A percentile compares a stretch with the other conserved stretches of the same genome.
Evolutionary conservation across 2,113 vertebrate species (phyloP).

Genomic region (Odontesthes bonariensis): DNA sequence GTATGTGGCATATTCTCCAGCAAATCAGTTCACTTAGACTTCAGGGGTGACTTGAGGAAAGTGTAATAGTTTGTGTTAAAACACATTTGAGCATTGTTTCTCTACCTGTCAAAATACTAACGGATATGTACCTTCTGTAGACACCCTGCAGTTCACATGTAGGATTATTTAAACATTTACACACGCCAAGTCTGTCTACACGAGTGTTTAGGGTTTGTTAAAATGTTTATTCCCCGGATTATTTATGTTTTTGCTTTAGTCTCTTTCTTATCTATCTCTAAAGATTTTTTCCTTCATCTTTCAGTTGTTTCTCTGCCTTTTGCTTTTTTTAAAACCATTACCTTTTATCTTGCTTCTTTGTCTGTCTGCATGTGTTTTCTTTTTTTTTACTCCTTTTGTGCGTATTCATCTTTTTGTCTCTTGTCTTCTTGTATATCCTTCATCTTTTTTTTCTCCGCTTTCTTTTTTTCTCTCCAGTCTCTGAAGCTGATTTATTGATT

Average conservation of each 20-base stretch:
- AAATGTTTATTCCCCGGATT: constrained; percentile 36
- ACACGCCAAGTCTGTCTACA: not conserved
- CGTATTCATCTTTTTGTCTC: constrained; percentile 34
- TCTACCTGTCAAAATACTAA: not conserved
- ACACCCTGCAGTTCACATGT: not conserved
- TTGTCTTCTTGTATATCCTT: constrained; percentile 17
- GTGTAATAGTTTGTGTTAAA: no score
- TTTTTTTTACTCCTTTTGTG: constrained; percentile 1
- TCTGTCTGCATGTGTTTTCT: constrained; percentile 32
- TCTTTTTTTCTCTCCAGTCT: constrained; percentile 37
- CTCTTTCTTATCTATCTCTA: constrained; percentile 49
- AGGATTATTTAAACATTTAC: not conserved
- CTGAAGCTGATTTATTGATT: constrained; percentile 69
- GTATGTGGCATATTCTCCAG: no score
- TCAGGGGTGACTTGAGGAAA: no score
- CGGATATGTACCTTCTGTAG: not conserved
- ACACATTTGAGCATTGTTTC: not conserved
- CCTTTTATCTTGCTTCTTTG: constrained; percentile 56
- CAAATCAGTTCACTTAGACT: no score
- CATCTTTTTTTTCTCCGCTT: constrained; percentile 13
- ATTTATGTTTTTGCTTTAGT: constrained; percentile 30
- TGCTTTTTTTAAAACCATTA: constrained; percentile 40
- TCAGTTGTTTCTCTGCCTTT: constrained; percentile 53
- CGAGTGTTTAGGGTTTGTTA: not conserved
- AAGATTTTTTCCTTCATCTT: constrained; percentile 56